phyloP scores from a whole-genome alignment of 1,140 invertebrate species.

The Ctenoplectra terminalis region DNA sequence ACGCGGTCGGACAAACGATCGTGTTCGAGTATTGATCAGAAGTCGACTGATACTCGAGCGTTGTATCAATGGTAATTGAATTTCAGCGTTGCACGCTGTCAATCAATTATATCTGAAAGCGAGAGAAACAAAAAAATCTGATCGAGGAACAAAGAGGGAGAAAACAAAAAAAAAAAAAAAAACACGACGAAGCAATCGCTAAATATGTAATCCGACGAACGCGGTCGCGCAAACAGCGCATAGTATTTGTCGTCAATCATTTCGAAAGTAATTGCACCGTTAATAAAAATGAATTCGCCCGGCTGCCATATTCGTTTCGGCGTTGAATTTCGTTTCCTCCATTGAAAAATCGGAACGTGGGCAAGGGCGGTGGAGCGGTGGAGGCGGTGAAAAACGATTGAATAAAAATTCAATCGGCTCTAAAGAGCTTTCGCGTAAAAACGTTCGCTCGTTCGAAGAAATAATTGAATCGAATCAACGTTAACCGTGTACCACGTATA shows the following conservation, averaged over 20 bases:
- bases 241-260: slow-evolving; percentile 39
- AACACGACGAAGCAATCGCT: neutral
- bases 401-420: neutral
- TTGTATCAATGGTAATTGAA: slow-evolving; percentile 44
- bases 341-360: neutral
- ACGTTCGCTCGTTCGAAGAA: neutral
- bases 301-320: neutral
- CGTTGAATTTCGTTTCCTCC: neutral
- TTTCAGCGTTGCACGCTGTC: slow-evolving; percentile 41
- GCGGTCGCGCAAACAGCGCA: slow-evolving; percentile 10
- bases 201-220: slow-evolving; percentile 33
- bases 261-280: slow-evolving; percentile 43
- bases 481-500: neutral
- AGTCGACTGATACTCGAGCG: slow-evolving; percentile 25
- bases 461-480: slow-evolving; percentile 10
- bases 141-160: too few relatives aligned
- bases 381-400: neutral
- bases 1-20: neutral
- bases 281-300: slow-evolving; percentile 39
- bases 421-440: neutral
- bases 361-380: neutral
- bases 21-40: slow-evolving; percentile 30
- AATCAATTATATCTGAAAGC: slow-evolving; percentile 41
- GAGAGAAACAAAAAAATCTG: neutral
- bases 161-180: neutral